Conservation (phyloP, 64 coral and sea anemone species). For the Exaiptasia diaphana region DNA sequence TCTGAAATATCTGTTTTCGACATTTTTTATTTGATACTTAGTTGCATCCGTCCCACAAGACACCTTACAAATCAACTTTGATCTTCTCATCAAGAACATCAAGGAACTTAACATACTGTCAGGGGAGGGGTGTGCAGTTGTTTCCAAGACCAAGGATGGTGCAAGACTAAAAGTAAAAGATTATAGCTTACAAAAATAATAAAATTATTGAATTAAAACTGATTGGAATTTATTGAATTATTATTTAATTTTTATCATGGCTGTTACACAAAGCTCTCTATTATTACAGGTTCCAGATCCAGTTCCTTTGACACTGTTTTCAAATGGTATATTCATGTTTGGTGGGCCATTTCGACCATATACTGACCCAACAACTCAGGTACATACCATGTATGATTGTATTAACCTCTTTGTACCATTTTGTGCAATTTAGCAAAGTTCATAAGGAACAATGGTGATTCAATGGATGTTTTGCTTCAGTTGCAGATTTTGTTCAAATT, state of each 20-base stretch:
- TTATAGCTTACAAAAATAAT: background rate
- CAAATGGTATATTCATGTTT: conserved; percentile 95
- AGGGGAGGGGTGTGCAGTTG: conserved; percentile 68
- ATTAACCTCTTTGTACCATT: no score
- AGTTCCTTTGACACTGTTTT: conserved; percentile 70
- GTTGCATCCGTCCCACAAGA: conserved; percentile 52
- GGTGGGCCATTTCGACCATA: conserved; percentile 91
- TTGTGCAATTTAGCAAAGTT: background rate
- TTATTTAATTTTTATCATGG: background rate
- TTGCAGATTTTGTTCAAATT: no score
- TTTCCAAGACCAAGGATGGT: conserved; percentile 78
- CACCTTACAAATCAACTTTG: conserved; percentile 74
- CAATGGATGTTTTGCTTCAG: background rate
- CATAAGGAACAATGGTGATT: background rate
- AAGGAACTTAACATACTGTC: conserved; percentile 82
- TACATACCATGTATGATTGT: conserved; percentile 18
- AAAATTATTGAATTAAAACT: background rate
- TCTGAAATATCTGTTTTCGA: background rate
- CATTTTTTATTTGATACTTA: conserved; percentile 1
- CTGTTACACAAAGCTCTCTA: background rate
- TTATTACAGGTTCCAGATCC: conserved; percentile 65
- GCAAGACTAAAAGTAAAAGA: conserved; percentile 74
- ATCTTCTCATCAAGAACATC: conserved; percentile 77
- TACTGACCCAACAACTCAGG: conserved; percentile 82
- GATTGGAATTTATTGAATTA: background rate